Evolutionary conservation across 2,113 vertebrate genomes (phyloP).

Genomic region (Panurus biarmicus): DNA sequence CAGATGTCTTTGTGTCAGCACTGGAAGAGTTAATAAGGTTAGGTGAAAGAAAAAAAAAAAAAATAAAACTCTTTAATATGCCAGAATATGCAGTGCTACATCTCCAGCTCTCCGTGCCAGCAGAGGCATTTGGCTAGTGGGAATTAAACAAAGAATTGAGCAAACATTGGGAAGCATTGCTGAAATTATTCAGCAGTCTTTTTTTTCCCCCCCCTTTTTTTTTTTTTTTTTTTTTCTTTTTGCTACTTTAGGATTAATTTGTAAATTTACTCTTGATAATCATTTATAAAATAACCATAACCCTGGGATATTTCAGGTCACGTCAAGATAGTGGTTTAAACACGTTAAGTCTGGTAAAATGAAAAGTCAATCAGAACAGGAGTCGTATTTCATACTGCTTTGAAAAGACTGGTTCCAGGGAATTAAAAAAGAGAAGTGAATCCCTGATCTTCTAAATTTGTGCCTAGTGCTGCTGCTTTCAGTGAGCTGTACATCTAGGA

Average conservation of each 20-base stretch:
- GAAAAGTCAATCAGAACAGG: conserved; percentile 16
- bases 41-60: background rate
- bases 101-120: background rate
- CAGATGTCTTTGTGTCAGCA: background rate
- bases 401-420: background rate
- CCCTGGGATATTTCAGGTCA: background rate
- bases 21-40: background rate
- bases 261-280: conserved; percentile 48
- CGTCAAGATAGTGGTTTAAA: background rate
- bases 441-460: background rate
- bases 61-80: background rate
- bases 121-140: background rate
- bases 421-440: background rate
- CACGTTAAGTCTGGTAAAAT: background rate
- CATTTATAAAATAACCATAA: conserved; percentile 27
- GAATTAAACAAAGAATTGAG: conserved; percentile 40
- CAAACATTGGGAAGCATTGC: background rate
- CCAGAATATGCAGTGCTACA: background rate
- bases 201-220: background rate
- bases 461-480: background rate
- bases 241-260: conserved; percentile 45
- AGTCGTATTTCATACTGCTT: background rate
- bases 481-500: background rate
- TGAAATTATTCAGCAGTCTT: conserved; percentile 25
- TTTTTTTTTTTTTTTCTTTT: background rate